Evolutionary conservation across 2,113 vertebrate genomes (phyloP).

Genomic region (Numida meleagris): DNA sequence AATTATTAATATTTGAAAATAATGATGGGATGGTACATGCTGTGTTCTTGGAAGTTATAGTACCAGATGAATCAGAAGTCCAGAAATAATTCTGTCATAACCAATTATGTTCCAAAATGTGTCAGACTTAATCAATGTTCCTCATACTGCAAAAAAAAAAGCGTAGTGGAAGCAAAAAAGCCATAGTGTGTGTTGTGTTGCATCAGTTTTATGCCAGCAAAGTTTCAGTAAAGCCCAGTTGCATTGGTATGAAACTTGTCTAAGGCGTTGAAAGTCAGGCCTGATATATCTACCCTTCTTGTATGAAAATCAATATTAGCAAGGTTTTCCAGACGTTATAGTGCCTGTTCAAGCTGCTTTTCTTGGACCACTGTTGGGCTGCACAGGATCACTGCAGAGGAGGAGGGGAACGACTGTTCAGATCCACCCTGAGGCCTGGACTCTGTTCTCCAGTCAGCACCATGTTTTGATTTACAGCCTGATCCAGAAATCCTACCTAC

Average conservation of each 20-base stretch:
- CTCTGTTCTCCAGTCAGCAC: conserved; percentile 14
- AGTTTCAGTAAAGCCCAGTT: not conserved
- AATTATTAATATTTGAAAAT: not conserved
- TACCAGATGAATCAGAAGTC: not conserved
- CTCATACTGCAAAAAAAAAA: not conserved
- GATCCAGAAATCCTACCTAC: conserved; percentile 16
- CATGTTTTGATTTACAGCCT: conserved; percentile 48
- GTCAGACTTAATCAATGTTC: rapidly evolving
- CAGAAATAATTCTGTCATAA: not conserved
- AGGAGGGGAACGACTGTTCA: not conserved
- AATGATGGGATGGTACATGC: not conserved
- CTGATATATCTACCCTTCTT: not conserved
- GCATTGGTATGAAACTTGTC: not conserved
- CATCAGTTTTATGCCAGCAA: not conserved
- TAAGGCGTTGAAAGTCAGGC: conserved; percentile 2
- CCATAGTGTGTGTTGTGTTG: not conserved
- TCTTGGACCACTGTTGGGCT: conserved; percentile 25
- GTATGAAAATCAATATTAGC: conserved; percentile 40
- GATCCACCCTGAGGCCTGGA: not conserved
- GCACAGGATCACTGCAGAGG: not conserved
- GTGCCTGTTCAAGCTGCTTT: conserved; percentile 30
- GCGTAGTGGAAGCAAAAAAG: not conserved
- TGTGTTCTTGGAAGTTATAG: not conserved
- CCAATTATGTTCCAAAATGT: not conserved
- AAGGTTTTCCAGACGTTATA: conserved; percentile 3